A percentile compares a stretch with the other conserved stretches of the same genome.
phyloP scores from a whole-genome alignment of 2,113 vertebrate species.

The Girardinichthys multiradiatus region DNA sequence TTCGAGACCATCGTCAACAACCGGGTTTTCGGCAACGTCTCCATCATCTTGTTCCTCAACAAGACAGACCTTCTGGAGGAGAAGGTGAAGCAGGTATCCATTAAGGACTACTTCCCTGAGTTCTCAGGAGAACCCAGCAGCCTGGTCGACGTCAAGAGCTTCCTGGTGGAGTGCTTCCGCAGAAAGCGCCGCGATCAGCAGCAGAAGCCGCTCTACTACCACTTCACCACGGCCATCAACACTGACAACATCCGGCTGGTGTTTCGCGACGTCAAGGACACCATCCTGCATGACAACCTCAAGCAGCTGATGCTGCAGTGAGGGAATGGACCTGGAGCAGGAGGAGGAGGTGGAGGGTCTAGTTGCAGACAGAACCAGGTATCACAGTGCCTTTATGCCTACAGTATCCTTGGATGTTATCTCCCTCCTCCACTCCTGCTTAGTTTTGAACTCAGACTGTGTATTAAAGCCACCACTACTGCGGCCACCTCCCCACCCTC shows the following conservation, averaged over 20 bases:
- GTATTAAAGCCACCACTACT: conserved; percentile 64
- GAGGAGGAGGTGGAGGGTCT: conserved; percentile 1
- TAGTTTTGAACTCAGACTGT: conserved; percentile 30
- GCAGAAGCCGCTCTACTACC: conserved; percentile 96
- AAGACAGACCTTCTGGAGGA: conserved; percentile 98
- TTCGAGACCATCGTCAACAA: conserved; percentile 99
- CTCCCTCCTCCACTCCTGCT: conserved; percentile 11
- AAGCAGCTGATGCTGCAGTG: conserved; percentile 98
- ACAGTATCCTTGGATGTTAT: not conserved
- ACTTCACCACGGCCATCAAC: conserved; percentile 99
- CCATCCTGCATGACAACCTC: conserved; percentile 98
- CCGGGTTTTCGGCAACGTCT: conserved; percentile 94
- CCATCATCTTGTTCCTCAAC: conserved; percentile 97
- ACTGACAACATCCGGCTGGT: conserved; percentile 98
- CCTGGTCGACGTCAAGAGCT: conserved; percentile 90
- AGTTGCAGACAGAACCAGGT: not conserved
- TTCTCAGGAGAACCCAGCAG: conserved; percentile 85
- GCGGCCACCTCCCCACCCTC: conserved; percentile 12
- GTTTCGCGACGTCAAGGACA: conserved; percentile 98
- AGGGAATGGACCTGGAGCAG: conserved; percentile 59
- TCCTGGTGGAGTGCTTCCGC: conserved; percentile 96
- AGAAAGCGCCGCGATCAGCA: conserved; percentile 92
- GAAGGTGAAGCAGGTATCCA: conserved; percentile 91
- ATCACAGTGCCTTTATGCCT: conserved; percentile 24
- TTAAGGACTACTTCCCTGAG: conserved; percentile 96